phyloP scores from a whole-genome alignment of 2,888 invertebrate species.

The Pseudococcus longispinus region DNA sequence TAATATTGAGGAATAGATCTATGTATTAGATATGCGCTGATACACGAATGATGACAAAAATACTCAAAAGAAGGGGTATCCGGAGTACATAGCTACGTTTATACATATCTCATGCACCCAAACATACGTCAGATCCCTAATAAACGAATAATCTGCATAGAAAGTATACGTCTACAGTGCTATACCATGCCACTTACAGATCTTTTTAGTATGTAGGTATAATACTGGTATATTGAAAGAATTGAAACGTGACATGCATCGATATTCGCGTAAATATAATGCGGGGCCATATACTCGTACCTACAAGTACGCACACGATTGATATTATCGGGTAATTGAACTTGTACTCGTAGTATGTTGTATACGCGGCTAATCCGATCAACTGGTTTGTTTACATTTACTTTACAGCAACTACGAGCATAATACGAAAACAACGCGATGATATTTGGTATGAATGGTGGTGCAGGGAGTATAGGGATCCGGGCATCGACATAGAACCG shows the following conservation, averaged over 20 bases:
- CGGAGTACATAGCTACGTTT: background rate
- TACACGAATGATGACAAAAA: background rate
- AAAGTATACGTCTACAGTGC: background rate
- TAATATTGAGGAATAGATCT: background rate
- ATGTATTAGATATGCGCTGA: background rate
- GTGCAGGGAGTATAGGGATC: background rate
- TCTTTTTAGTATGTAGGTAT: too few species aligned
- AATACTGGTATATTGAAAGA: background rate
- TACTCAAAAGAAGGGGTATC: background rate
- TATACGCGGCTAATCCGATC: background rate
- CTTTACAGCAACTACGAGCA: background rate
- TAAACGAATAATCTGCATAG: background rate
- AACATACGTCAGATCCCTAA: background rate
- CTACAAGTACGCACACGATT: background rate
- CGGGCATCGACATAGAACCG: too few species aligned
- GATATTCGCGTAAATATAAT: background rate
- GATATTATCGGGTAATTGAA: constrained; percentile 24
- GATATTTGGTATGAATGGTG: too few species aligned
- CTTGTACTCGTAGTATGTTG: background rate
- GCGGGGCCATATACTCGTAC: background rate
- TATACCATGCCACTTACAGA: too few species aligned
- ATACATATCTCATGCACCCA: background rate
- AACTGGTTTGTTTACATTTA: constrained; percentile 7
- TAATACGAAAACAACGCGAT: background rate
- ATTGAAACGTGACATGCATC: constrained; percentile 4